phyloP scores from a whole-genome alignment of 2,113 vertebrate species.

The Tonatia bakeri region DNA sequence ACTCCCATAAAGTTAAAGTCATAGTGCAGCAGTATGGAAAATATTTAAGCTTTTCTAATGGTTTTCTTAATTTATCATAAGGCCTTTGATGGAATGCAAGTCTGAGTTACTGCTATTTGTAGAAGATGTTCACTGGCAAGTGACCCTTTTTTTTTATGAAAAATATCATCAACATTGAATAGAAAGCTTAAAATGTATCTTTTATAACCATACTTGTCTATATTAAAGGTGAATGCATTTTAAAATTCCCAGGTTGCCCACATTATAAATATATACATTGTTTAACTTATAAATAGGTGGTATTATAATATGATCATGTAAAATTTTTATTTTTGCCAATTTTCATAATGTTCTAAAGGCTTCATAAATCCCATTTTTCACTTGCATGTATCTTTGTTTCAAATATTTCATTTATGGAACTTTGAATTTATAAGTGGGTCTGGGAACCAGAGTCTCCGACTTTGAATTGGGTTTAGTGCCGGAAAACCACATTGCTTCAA shows the following conservation, averaged over 20 bases:
- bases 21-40: background rate
- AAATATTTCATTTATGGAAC: background rate
- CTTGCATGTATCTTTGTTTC: background rate
- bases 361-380: background rate
- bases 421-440: background rate
- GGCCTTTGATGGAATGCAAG: background rate
- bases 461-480: background rate
- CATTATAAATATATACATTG: background rate
- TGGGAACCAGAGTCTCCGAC: background rate
- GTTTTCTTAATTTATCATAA: slow-evolving; percentile 31
- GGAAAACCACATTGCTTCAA: background rate
- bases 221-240: background rate
- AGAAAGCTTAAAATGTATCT: background rate
- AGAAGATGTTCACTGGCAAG: background rate
- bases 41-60: slow-evolving; percentile 28
- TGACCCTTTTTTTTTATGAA: background rate
- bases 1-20: background rate
- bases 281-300: background rate
- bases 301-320: background rate
- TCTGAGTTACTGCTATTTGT: background rate
- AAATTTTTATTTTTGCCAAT: background rate
- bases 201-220: background rate
- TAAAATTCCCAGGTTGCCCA: background rate
- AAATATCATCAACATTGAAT: background rate
- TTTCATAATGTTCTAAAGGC: background rate